Conservation (phyloP, 2,113 vertebrate genomes). For the Rhabdomys dilectus region DNA sequence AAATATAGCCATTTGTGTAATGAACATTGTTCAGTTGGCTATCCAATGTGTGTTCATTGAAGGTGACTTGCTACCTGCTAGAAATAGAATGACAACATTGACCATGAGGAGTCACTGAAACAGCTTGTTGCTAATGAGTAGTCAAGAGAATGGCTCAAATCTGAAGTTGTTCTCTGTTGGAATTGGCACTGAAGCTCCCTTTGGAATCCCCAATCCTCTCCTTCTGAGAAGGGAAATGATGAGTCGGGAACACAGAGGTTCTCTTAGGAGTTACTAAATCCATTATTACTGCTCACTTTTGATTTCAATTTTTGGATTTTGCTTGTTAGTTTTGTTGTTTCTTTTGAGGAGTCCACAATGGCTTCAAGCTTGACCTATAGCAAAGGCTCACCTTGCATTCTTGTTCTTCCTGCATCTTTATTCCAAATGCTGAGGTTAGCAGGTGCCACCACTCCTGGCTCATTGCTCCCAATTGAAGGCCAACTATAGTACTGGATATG, state of each 20-base stretch:
- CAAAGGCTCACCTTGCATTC: not conserved
- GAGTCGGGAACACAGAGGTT: not conserved
- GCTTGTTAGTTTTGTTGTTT: not conserved
- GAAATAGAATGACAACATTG: not conserved
- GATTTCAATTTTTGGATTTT: no score
- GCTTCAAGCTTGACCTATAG: not conserved
- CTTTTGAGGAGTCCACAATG: not conserved
- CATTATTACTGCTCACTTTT: not conserved
- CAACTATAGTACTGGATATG: not conserved
- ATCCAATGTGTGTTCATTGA: constrained; percentile 43
- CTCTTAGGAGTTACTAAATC: not conserved
- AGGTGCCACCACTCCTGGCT: not conserved
- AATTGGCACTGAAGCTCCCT: not conserved
- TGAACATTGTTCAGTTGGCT: constrained; percentile 19
- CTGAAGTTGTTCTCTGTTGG: not conserved
- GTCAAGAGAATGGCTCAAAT: not conserved
- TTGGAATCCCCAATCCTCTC: not conserved
- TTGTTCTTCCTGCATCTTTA: not conserved
- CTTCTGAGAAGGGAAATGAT: not conserved
- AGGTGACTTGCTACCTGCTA: not conserved
- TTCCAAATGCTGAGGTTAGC: not conserved
- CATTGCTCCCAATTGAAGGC: not conserved
- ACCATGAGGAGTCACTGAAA: constrained; percentile 26
- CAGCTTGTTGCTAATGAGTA: not conserved
- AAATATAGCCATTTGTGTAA: not conserved